Evolutionary conservation across 53 echinoderm and acorn worm genomes (phyloP).

Genomic region (Antedon mediterranea): DNA sequence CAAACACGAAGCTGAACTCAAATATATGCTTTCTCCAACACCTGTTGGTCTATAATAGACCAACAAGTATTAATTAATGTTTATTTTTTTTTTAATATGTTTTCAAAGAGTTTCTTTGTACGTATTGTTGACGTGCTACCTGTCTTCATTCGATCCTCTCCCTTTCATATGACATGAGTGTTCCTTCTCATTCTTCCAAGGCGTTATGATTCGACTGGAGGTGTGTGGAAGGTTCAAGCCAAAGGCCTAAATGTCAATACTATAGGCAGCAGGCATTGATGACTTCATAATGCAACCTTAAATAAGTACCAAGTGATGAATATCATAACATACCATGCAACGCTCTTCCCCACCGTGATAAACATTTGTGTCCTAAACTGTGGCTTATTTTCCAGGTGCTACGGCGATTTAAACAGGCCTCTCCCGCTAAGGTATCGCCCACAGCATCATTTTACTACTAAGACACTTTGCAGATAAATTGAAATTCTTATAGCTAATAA

Average conservation of each 20-base stretch:
- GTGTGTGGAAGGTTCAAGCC: not conserved
- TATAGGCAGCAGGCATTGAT: not conserved
- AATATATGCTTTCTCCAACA: too few relatives aligned
- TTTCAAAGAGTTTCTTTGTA: too few relatives aligned
- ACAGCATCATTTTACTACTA: not conserved
- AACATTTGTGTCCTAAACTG: not conserved
- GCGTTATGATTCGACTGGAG: not conserved
- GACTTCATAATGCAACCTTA: not conserved
- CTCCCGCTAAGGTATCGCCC: constrained; percentile 1
- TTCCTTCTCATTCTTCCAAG: not conserved
- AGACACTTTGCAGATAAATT: not conserved
- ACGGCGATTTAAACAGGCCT: not conserved
- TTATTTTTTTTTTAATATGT: too few relatives aligned
- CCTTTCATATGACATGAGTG: too few relatives aligned
- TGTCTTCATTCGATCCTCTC: too few relatives aligned
- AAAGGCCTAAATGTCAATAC: not conserved
- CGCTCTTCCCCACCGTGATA: not conserved
- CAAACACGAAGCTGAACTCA: too few relatives aligned
- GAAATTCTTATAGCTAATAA: not conserved
- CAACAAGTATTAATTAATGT: too few relatives aligned
- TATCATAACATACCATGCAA: not conserved
- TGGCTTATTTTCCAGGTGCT: not conserved
- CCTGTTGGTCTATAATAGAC: too few relatives aligned
- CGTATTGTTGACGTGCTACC: too few relatives aligned
- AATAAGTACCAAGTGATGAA: not conserved